A percentile compares a stretch with the other conserved stretches of the same genome.
phyloP scores from a whole-genome alignment of 92 coral and sea anemone genomes.

The Siderastrea radians region DNA sequence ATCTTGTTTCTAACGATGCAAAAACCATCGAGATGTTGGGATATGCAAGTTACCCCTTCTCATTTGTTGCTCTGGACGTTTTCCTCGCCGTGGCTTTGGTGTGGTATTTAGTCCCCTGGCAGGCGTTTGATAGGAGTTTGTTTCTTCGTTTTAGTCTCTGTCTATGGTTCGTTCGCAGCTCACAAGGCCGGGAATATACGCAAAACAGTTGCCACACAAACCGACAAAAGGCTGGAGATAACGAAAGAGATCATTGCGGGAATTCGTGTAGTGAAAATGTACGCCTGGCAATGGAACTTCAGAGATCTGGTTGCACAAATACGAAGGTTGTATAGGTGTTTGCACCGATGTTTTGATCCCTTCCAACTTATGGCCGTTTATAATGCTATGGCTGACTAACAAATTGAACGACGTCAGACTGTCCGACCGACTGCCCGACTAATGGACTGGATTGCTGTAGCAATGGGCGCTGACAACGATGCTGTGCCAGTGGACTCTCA shows the following conservation, averaged over 20 bases:
- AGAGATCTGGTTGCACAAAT: conserved; percentile 24
- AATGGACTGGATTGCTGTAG: too few species aligned
- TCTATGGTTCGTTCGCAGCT: background rate
- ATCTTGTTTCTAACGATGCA: conserved; percentile 20
- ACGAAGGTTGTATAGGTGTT: conserved; percentile 9
- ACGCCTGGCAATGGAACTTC: conserved; percentile 33
- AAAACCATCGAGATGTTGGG: background rate
- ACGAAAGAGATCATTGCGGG: conserved; percentile 16
- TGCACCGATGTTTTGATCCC: too few species aligned
- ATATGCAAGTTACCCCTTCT: background rate
- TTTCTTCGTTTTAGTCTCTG: background rate
- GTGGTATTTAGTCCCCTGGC: conserved; percentile 18
- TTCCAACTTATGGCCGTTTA: too few species aligned
- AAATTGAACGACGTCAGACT: too few species aligned
- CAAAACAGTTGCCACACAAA: background rate
- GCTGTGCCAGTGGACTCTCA: too few species aligned
- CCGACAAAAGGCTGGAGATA: conserved; percentile 11
- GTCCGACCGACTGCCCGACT: too few species aligned
- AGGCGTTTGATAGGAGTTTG: conserved; percentile 17
- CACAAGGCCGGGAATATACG: background rate
- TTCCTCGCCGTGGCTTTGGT: background rate
- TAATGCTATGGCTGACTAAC: too few species aligned
- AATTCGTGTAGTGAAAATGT: conserved; percentile 39
- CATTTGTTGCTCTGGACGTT: conserved; percentile 21
- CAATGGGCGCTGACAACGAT: too few species aligned